A percentile compares a stretch with the other conserved stretches of the same genome.
These are phyloP conservation scores for Diadegma fenestrale DNA, from an alignment of 2,888 invertebrate genomes.

Conservation along the genomic window DNA sequence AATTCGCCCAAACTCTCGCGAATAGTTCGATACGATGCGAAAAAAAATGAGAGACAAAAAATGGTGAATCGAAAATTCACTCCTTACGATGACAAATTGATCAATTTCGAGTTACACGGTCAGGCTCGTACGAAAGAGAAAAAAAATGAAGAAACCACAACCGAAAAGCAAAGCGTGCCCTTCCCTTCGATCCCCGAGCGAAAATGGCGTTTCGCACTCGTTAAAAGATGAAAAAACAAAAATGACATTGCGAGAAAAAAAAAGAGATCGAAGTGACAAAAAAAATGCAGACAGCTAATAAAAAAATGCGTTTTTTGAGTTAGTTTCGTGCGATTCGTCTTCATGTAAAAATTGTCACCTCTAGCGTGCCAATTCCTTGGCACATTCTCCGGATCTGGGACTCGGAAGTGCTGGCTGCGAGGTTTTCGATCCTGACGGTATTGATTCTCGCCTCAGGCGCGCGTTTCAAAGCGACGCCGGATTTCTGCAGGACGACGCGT, in stretches of 20 bases:
- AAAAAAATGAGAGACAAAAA: not conserved
- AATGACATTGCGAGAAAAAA: slow-evolving; percentile 24
- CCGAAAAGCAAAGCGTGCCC: too few species aligned
- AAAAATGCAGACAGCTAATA: slow-evolving; percentile 51
- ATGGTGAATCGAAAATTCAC: not conserved
- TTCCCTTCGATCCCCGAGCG: not conserved
- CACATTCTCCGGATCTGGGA: slow-evolving; percentile 85
- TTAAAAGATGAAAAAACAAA: slow-evolving; percentile 10
- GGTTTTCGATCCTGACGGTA: slow-evolving; percentile 85
- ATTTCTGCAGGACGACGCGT: slow-evolving; percentile 76
- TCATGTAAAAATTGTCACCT: slow-evolving; percentile 84
- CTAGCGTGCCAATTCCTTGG: slow-evolving; percentile 85
- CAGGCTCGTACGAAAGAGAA: not conserved
- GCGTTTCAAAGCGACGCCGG: slow-evolving; percentile 65
- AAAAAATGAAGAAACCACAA: slow-evolving; percentile 11
- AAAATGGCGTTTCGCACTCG: not conserved
- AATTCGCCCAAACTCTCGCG: slow-evolving; percentile 5
- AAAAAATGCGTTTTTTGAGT: slow-evolving; percentile 1
- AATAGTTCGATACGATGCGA: slow-evolving; percentile 19
- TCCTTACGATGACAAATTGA: not conserved
- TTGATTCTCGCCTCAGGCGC: slow-evolving; percentile 80
- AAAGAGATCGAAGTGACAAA: slow-evolving; percentile 29
- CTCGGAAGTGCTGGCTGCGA: slow-evolving; percentile 85
- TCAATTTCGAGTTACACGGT: not conserved
- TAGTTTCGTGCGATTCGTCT: slow-evolving; percentile 32